Conservation (phyloP, 1,140 invertebrate species). For the Neodiprion virginianus region DNA sequence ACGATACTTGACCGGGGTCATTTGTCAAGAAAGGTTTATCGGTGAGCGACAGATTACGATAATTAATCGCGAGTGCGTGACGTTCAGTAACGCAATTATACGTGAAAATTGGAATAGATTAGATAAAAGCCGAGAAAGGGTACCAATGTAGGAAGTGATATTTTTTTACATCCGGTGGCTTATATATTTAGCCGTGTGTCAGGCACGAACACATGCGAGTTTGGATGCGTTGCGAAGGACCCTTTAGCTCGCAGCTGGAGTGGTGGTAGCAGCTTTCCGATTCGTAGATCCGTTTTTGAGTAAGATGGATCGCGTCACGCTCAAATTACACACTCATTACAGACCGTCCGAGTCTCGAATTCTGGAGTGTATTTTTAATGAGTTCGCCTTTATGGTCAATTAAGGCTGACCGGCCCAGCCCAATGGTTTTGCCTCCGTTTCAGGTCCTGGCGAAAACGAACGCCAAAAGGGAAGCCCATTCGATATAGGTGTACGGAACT, state of each 20-base stretch:
- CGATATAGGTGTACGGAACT: background rate
- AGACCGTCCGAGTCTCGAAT: conserved; percentile 44
- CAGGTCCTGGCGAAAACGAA: background rate
- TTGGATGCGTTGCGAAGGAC: background rate
- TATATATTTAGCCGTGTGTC: background rate
- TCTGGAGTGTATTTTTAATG: conserved; percentile 47
- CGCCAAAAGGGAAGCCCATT: background rate
- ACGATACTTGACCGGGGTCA: background rate
- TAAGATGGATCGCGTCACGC: conserved; percentile 37
- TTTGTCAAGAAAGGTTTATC: conserved; percentile 5
- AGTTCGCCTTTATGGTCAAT: conserved; percentile 50
- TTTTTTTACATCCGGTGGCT: background rate
- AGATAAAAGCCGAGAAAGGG: background rate
- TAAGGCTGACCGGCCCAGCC: conserved; percentile 35
- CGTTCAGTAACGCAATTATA: background rate
- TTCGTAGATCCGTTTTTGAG: conserved; percentile 7
- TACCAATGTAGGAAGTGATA: background rate
- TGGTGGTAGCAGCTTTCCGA: conserved; percentile 9
- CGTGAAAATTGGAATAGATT: conserved; percentile 6
- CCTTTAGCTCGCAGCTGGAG: background rate
- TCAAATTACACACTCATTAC: conserved; percentile 51
- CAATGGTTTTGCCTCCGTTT: background rate
- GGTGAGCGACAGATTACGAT: background rate
- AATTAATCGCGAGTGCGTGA: background rate
- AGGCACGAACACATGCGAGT: background rate